Percentiles rank a stretch among this genome's conserved stretches.
Conservation (phyloP, 1,140 invertebrate species). For the Hycleus cichorii region DNA sequence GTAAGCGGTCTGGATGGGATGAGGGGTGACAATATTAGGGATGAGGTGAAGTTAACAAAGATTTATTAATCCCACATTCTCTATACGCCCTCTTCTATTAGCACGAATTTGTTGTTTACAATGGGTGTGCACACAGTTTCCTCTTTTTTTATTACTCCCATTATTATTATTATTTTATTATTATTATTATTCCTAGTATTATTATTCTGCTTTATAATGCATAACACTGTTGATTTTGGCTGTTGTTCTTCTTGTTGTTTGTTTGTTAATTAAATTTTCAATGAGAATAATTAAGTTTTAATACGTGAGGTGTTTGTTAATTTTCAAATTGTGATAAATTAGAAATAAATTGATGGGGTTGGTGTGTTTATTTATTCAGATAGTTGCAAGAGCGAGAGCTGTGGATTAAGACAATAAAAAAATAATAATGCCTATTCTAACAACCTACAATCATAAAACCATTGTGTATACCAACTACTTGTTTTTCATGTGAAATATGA, state of each 20-base stretch:
- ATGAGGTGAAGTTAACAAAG: slow-evolving; percentile 18
- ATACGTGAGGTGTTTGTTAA: slow-evolving; percentile 8
- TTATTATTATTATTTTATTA: slow-evolving; percentile 14
- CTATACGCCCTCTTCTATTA: slow-evolving; percentile 18
- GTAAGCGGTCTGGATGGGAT: no score
- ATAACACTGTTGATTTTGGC: background rate
- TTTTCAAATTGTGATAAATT: slow-evolving; percentile 13
- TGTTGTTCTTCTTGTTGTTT: background rate
- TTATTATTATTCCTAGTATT: background rate
- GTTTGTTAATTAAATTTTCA: slow-evolving; percentile 12
- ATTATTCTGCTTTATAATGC: background rate
- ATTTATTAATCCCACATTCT: slow-evolving; percentile 28
- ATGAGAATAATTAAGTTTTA: slow-evolving; percentile 5
- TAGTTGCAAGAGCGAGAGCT: no score
- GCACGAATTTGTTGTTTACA: slow-evolving; percentile 21
- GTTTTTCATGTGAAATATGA: no score
- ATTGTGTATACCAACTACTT: no score
- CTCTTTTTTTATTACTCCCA: background rate
- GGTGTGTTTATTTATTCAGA: no score
- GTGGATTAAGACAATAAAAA: no score
- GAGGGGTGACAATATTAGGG: slow-evolving; percentile 14
- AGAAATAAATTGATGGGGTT: background rate
- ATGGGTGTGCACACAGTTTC: slow-evolving; percentile 16
- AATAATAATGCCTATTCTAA: no score
- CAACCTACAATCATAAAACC: no score